phyloP scores from a whole-genome alignment of 2,888 invertebrate species.

The Auanema freiburgensis region DNA sequence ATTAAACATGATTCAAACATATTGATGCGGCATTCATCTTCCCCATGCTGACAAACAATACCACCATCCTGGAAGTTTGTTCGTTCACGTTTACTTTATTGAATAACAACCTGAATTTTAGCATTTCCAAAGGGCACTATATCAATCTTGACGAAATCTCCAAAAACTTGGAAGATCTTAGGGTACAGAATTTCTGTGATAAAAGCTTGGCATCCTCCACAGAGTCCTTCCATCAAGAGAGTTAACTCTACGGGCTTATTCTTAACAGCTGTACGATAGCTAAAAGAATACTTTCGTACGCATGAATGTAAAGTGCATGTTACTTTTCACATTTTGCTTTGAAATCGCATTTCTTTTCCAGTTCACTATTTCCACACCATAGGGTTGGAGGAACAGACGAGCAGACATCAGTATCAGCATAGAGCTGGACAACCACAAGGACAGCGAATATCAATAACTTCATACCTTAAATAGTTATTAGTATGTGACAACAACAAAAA shows the following conservation, averaged over 20 bases:
- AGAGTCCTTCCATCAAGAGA: slow-evolving; percentile 48
- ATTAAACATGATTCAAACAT: slow-evolving; percentile 53
- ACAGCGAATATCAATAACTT: no score
- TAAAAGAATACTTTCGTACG: no score
- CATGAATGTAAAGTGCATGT: neutral
- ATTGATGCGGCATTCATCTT: slow-evolving; percentile 56
- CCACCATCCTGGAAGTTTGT: slow-evolving; percentile 34
- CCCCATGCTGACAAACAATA: slow-evolving; percentile 58
- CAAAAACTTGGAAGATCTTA: slow-evolving; percentile 45
- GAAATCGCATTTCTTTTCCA: slow-evolving; percentile 47
- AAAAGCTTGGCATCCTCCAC: slow-evolving; percentile 57
- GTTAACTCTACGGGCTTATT: slow-evolving; percentile 49
- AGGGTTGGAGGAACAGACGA: slow-evolving; percentile 41
- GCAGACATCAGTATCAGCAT: slow-evolving; percentile 17
- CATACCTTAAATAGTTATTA: no score
- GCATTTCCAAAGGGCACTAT: slow-evolving; percentile 63
- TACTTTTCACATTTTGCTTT: slow-evolving; percentile 33
- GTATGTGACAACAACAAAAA: no score
- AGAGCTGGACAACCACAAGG: no score
- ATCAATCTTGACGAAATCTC: slow-evolving; percentile 53
- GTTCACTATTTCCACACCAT: slow-evolving; percentile 44
- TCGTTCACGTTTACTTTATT: neutral
- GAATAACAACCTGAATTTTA: slow-evolving; percentile 27
- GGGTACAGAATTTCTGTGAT: slow-evolving; percentile 46
- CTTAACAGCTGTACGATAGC: slow-evolving; percentile 28